phyloP scores from a whole-genome alignment of 1,140 invertebrate genomes.

The Tetragonula clypearis region DNA sequence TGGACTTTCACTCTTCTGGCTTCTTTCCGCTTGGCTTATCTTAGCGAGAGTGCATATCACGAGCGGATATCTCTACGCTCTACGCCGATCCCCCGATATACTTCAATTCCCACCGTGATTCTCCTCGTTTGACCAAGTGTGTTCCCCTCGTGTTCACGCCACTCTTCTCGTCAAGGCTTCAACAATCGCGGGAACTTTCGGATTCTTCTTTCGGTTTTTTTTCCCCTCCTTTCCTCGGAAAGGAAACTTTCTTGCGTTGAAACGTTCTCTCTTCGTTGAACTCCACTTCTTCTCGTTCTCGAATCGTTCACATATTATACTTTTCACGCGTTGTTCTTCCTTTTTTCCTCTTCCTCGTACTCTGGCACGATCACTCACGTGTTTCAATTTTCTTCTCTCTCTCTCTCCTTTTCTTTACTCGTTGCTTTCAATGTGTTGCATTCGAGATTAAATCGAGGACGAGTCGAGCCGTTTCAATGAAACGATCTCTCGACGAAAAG shows the following conservation, averaged over 20 bases:
- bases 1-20: slow-evolving; percentile 17
- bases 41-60: not conserved
- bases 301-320: not conserved
- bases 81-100: too few species aligned
- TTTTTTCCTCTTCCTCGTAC: not conserved
- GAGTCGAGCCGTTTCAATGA: too few species aligned
- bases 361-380: not conserved
- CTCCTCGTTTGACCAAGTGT: too few species aligned
- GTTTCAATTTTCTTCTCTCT: too few species aligned
- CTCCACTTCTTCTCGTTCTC: not conserved
- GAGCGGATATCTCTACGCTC: not conserved
- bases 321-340: not conserved
- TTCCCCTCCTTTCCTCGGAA: not conserved
- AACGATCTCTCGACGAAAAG: not conserved
- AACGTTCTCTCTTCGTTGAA: not conserved
- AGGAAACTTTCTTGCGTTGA: not conserved
- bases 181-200: too few species aligned
- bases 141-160: not conserved
- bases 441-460: too few species aligned
- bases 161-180: not conserved
- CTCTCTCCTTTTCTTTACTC: not conserved
- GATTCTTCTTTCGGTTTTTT: not conserved
- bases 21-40: not conserved
- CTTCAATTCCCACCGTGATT: not conserved
- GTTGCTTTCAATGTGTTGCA: too few species aligned